These are phyloP conservation scores for Echinops telfairi DNA, from an alignment of 2,113 vertebrate species.

Conservation along the genomic window DNA sequence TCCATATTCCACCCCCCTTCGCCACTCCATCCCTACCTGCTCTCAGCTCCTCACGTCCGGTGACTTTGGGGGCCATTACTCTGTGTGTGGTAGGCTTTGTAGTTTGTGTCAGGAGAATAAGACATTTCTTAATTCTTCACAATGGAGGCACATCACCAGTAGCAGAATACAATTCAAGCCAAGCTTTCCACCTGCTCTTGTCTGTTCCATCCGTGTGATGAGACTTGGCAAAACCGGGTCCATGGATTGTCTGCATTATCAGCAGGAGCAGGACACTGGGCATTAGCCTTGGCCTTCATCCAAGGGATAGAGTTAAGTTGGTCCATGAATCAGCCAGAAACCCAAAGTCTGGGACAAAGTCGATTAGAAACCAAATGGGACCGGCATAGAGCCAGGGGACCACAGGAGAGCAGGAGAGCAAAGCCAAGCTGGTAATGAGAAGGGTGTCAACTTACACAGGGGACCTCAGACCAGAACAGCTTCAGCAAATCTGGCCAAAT, in stretches of 20 bases:
- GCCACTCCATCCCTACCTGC: background rate
- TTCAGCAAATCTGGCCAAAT: slow-evolving; percentile 11
- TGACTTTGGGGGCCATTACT: background rate
- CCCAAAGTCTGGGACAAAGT: background rate
- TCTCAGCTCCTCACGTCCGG: background rate
- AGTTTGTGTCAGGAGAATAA: background rate
- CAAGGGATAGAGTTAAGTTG: background rate
- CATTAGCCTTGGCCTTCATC: background rate
- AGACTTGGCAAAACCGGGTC: slow-evolving; percentile 43
- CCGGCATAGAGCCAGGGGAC: background rate
- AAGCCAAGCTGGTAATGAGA: slow-evolving; percentile 36
- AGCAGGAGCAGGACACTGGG: background rate
- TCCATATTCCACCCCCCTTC: background rate
- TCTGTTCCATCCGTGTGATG: background rate
- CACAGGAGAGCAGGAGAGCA: background rate
- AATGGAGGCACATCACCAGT: background rate
- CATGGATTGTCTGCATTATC: slow-evolving; percentile 21
- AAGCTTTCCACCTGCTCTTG: background rate
- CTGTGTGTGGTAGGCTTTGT: background rate
- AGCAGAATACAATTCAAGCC: background rate
- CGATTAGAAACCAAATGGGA: slow-evolving; percentile 40
- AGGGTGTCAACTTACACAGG: background rate
- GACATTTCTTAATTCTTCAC: background rate
- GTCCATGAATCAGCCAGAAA: slow-evolving; percentile 16
- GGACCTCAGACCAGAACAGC: background rate